Evolutionary conservation across 1,140 invertebrate genomes (phyloP), one percentile per base, ranked within the genome.

Genomic region (Caerostris extrusa): DNA sequence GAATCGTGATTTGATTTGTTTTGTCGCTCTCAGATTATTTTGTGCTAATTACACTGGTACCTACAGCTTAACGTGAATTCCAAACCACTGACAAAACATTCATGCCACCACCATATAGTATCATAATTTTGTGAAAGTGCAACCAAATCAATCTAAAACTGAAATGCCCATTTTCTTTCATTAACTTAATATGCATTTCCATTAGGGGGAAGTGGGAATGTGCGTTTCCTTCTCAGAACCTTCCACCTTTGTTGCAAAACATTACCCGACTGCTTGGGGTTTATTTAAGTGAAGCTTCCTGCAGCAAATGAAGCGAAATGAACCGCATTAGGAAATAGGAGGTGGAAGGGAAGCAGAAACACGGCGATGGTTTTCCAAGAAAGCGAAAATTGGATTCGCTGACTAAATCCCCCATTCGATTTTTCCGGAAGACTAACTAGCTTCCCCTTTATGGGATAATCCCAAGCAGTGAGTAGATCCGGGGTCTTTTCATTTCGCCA

Each of bases 261-360:
- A 85, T n/a, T 85, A 55, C 82, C 82, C 12, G 57, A 55, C 88
- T 53, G 60, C 71, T 71, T 61, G 61, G n/a, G n/a, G 64, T 71
- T 71, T 67, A 90, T 90, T 90, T 56, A n/a, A 71, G 55, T 56
- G 64, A 69, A 71, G 77, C 88, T 90, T 90, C 67, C 88, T 56
- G 88, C 88, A 17, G n/a, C n/a, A n/a, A n/a, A 12, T 50, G 50
- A 12, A 90, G 60, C 17, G 88, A 90, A 90, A 90, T 77, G 71
- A 90, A 90, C 53, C 19, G 88, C 88, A 90, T 90, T 90, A 90
- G 67, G 88, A 90, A 71, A 90, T 71, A 77, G 50, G 69, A 77
- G 69, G 50, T 34, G 69, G 69, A n/a, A 77, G 69, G 3, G 69
- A 77, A 77, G n/a, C n/a, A n/a, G 34, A 10, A n/a, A n/a, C 8